Evolutionary conservation across 2,113 vertebrate species (phyloP).

Genomic region (Electrona antarctica): DNA sequence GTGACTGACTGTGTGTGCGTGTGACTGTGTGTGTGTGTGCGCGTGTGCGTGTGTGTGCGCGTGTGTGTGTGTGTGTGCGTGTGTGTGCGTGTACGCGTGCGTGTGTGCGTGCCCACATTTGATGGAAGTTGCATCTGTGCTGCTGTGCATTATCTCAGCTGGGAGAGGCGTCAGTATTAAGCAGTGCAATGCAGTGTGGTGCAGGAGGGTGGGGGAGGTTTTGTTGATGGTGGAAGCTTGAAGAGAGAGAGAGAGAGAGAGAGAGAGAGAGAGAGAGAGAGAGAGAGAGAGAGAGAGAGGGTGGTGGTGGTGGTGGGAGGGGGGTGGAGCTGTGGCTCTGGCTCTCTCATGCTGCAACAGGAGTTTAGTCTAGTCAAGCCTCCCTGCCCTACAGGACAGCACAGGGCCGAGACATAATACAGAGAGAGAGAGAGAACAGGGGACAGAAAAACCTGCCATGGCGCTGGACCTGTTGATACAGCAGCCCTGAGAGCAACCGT

Average conservation of each 20-base stretch:
- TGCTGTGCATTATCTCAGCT: conserved; percentile 73
- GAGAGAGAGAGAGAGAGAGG: not conserved
- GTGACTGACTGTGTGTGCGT: too few species aligned
- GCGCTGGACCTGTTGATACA: conserved; percentile 41
- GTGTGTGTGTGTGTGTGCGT: too few species aligned
- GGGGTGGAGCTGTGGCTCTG: conserved; percentile 54
- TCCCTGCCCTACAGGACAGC: conserved; percentile 53
- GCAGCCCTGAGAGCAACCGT: conserved; percentile 44
- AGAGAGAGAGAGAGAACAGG: conserved; percentile 17
- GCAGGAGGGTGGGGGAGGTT: conserved; percentile 64
- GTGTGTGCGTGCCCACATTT: too few species aligned
- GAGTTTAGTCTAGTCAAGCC: conserved; percentile 71
- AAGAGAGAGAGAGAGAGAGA: not conserved
- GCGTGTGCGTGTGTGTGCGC: too few species aligned
- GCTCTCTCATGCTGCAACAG: conserved; percentile 75
- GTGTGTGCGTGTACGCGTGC: too few species aligned
- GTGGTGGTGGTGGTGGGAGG: conserved; percentile 20
- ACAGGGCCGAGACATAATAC: not conserved
- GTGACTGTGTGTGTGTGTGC: too few species aligned
- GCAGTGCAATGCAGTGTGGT: not conserved
- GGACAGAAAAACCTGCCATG: conserved; percentile 15
- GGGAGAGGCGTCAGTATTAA: conserved; percentile 66
- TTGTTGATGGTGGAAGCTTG: conserved; percentile 19
- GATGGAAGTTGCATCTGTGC: conserved; percentile 75
- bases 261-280: conserved; percentile 22